Evolutionary conservation across 1,140 invertebrate species (phyloP), one percentile per base, ranked within the genome.

Genomic region (Leguminivora glycinivorella): DNA sequence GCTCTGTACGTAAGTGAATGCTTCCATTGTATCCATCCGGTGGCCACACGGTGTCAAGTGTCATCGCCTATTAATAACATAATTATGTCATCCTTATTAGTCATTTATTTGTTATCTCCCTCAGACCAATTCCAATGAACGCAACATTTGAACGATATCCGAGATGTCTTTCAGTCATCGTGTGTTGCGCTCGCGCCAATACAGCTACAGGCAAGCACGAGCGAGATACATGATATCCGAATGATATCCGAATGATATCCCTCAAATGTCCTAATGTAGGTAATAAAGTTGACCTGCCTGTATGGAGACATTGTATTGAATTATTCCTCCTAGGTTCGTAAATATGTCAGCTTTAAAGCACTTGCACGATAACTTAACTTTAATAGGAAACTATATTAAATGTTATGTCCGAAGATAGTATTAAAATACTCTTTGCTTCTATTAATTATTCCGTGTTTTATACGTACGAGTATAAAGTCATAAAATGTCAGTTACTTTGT

Each of bases 11-110:
- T 22, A 22, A 22, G 19, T 52, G 68, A 74, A 63, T 75, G 70
- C 73, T 69, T 75, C 76, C 71, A 79, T 84, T 78, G 76, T 72
- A 70, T 56, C 70, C 80, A 84, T 84, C 81, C 83, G 78, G 83
- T 75, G 67, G 70, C 72, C 83, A 78, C 70, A 82, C 82, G 26
- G 14, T 31, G 83, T 78, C 72, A 75, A 78, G 79, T 70, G 52
- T 74, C 67, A 71, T 24, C 52, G 38, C 7, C 67, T 26, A 63
- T 63, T 56, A 67, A 66, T 74, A 74, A 67, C 69, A 68, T 70
- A 74, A 74, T 74, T 74, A 74, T 74, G 72, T 74, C 72, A 72
- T 67, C 70, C 70, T 70, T 60, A 63, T 63, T 63, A 63, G 58
- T 63, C 58, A 63, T 63, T 63, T 63, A 63, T 17, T 63, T 9